Evolutionary conservation across 2,113 vertebrate species (phyloP).

Genomic region (Ochotona princeps): DNA sequence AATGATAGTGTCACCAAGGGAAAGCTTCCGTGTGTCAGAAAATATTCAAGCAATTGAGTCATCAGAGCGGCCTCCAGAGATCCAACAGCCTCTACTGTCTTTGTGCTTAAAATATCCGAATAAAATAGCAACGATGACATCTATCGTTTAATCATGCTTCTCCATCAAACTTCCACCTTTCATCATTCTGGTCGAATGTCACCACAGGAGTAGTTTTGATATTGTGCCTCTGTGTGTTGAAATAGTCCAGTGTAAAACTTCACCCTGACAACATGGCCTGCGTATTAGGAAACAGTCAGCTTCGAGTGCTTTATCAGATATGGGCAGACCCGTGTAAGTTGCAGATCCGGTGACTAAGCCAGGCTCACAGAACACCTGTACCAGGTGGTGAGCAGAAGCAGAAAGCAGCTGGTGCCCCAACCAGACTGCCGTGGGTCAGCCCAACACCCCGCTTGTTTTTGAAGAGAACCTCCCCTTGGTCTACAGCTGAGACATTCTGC

Average conservation of each 20-base stretch:
- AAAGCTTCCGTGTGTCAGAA: slow-evolving; percentile 13
- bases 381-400: neutral
- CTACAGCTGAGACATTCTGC: neutral
- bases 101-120: slow-evolving; percentile 58
- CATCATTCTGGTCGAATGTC: slow-evolving; percentile 41
- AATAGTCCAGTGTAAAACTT: slow-evolving; percentile 43
- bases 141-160: slow-evolving; percentile 53
- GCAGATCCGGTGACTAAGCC: neutral
- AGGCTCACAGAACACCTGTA: neutral
- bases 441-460: neutral
- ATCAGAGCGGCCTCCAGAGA: neutral
- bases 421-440: neutral
- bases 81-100: slow-evolving; percentile 51
- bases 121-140: slow-evolving; percentile 53
- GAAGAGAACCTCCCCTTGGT: neutral
- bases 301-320: slow-evolving; percentile 4
- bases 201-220: slow-evolving; percentile 43
- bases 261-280: slow-evolving; percentile 4
- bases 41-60: slow-evolving; percentile 2
- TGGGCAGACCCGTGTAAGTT: neutral
- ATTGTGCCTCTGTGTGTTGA: slow-evolving; percentile 9
- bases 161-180: slow-evolving; percentile 34
- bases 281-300: slow-evolving; percentile 40
- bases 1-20: slow-evolving; percentile 26
- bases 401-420: neutral